Evolutionary conservation across 1,140 invertebrate genomes (phyloP).

Genomic region (Charaxes varanes): DNA sequence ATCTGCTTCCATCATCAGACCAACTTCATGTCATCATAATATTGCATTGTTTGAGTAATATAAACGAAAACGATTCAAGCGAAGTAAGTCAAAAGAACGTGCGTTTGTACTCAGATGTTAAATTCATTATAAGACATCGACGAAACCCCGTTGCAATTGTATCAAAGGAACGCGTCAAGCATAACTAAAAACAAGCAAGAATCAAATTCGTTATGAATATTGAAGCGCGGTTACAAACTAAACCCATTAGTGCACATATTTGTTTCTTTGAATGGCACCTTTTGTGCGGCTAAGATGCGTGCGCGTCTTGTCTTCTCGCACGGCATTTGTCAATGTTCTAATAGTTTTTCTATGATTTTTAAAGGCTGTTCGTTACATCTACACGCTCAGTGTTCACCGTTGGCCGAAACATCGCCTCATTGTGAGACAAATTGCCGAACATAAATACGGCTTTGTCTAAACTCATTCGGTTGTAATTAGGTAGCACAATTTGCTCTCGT

Average conservation of each 20-base stretch:
- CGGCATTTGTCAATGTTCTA: constrained; percentile 47
- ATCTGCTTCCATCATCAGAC: too few species aligned
- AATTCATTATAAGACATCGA: too few species aligned
- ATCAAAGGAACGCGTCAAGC: constrained; percentile 12
- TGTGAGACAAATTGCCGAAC: constrained; percentile 70
- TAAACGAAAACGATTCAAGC: too few species aligned
- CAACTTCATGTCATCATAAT: too few species aligned
- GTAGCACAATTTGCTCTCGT: constrained; percentile 69
- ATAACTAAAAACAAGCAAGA: constrained; percentile 17
- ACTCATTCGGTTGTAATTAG: constrained; percentile 65
- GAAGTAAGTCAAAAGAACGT: too few species aligned
- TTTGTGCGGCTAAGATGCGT: constrained; percentile 41
- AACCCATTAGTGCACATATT: constrained; percentile 50
- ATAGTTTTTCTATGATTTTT: constrained; percentile 64
- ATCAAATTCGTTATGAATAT: constrained; percentile 32
- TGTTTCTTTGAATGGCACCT: constrained; percentile 54
- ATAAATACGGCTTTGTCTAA: constrained; percentile 70
- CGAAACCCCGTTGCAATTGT: too few species aligned
- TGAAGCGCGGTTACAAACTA: constrained; percentile 27
- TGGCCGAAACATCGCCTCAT: constrained; percentile 60
- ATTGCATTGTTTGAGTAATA: too few species aligned
- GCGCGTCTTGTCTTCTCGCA: constrained; percentile 38
- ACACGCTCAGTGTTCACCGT: constrained; percentile 36
- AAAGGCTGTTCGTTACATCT: constrained; percentile 48
- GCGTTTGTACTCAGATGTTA: too few species aligned